Evolutionary conservation across 2,113 vertebrate species (phyloP).

Genomic region (Ia io): DNA sequence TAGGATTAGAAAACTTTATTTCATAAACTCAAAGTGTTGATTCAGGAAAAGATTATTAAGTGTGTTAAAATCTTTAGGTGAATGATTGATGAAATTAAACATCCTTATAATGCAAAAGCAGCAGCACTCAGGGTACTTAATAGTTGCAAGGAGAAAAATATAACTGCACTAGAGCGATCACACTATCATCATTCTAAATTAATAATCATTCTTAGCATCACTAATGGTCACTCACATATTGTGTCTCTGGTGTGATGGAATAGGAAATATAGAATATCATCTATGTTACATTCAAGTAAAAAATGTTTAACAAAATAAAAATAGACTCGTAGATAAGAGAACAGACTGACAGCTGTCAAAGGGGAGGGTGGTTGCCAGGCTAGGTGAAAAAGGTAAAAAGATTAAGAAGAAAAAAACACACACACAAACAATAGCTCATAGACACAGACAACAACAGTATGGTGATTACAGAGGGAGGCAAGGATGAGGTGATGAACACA

Average conservation of each 20-base stretch:
- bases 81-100: not conserved
- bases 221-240: not conserved
- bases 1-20: not conserved
- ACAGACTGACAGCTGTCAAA: not conserved
- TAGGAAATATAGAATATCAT: not conserved
- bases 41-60: conserved; percentile 3
- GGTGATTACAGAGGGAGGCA: not conserved
- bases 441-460: not conserved
- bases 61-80: not conserved
- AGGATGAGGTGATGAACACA: not conserved
- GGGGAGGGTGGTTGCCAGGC: not conserved
- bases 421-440: not conserved
- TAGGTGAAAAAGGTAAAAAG: not conserved
- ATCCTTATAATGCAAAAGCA: not conserved
- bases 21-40: conserved; percentile 3
- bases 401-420: not conserved
- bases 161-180: not conserved
- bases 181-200: not conserved
- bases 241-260: not conserved
- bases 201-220: not conserved
- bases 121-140: not conserved
- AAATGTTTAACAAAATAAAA: not conserved
- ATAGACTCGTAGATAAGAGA: not conserved
- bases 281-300: not conserved
- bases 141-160: not conserved